Evolutionary conservation across 2,797 vertebrate genomes (phyloP).

Genomic region (Clarias platycephalus): DNA sequence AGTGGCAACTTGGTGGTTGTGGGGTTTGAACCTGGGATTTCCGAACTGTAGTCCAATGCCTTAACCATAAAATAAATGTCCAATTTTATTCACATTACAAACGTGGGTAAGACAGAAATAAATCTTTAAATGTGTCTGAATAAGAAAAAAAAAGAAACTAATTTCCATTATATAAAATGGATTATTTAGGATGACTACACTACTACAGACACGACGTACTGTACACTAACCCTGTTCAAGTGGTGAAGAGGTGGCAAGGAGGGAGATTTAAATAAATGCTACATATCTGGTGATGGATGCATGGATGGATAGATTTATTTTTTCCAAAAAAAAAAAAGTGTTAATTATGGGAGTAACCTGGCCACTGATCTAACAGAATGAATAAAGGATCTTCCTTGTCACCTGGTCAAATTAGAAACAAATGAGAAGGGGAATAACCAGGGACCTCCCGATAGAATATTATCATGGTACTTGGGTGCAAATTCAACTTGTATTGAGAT

Average conservation of each 20-base stretch:
- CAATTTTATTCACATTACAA: background rate
- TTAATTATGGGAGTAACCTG: background rate
- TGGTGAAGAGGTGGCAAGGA: background rate
- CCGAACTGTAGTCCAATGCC: no score
- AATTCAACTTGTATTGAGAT: no score
- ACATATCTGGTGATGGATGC: background rate
- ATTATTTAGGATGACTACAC: no score
- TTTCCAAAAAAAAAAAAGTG: no score
- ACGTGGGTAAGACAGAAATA: background rate
- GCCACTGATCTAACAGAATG: background rate
- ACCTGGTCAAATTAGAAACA: background rate
- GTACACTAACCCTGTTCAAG: background rate
- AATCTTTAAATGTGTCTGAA: background rate
- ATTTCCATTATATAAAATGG: background rate
- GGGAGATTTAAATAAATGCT: background rate
- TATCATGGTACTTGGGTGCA: no score
- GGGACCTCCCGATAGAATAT: no score
- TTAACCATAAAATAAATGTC: no score
- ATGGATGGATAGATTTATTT: background rate
- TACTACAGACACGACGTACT: background rate
- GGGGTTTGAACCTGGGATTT: no score
- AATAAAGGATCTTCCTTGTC: background rate
- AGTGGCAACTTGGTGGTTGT: no score
- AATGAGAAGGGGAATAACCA: background rate
- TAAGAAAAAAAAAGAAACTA: background rate